A percentile compares a stretch with the other conserved stretches of the same genome.
phyloP scores from a whole-genome alignment of 2,797 vertebrate species.

The Ciconia nigra region DNA sequence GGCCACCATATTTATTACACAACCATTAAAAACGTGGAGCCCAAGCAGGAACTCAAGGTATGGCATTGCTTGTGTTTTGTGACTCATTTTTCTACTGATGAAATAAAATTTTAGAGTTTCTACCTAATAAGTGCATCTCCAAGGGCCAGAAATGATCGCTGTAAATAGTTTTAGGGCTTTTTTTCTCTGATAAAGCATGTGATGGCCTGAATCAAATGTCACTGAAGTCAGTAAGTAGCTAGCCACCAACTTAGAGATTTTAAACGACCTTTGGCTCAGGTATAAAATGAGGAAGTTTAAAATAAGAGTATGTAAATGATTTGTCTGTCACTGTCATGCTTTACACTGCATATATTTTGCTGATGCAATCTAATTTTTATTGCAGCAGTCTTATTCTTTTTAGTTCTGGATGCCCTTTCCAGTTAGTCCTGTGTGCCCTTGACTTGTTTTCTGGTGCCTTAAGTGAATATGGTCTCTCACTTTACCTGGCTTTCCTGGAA shows the following conservation, averaged over 20 bases:
- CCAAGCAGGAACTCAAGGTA: constrained; percentile 98
- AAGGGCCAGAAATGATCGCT: not conserved
- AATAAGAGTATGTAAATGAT: not conserved
- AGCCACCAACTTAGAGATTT: not conserved
- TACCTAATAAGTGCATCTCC: not conserved
- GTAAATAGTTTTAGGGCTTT: not conserved
- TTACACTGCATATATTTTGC: not conserved
- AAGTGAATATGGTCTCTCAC: not conserved
- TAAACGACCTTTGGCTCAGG: not conserved
- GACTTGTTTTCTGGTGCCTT: not conserved
- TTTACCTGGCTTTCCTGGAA: not conserved
- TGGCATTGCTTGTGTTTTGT: not conserved
- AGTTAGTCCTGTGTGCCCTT: not conserved
- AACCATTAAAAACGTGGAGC: constrained; percentile 97
- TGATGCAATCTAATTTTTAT: not conserved
- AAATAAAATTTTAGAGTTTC: not conserved
- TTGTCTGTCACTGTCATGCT: not conserved
- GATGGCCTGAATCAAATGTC: not conserved
- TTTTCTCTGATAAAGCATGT: not conserved
- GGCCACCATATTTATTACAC: constrained; percentile 96
- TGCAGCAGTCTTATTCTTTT: not conserved
- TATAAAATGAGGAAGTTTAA: not conserved
- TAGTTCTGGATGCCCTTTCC: not conserved
- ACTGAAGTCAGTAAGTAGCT: not conserved
- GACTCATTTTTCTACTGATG: not conserved